Conservation (phyloP, 2,113 vertebrate species). For the Enhydra lutris region DNA sequence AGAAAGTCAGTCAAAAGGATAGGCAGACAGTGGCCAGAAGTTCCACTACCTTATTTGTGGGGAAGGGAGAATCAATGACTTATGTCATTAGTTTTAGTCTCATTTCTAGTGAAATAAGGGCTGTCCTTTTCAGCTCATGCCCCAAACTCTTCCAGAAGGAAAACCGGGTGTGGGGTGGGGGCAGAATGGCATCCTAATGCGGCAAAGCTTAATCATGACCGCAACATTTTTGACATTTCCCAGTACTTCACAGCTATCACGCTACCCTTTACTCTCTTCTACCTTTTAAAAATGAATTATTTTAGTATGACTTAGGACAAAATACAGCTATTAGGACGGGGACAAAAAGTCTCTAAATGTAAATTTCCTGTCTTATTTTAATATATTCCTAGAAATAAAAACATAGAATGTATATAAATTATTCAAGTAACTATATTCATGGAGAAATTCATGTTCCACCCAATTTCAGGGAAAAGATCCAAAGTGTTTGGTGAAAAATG, state of each 20-base stretch:
- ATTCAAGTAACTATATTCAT: not conserved
- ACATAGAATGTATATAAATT: not conserved
- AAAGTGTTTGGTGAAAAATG: not conserved
- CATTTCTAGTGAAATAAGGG: conserved; percentile 22
- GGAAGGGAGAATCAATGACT: not conserved
- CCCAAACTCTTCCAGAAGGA: not conserved
- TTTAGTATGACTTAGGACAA: conserved; percentile 23
- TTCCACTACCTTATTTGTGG: not conserved
- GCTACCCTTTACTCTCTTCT: not conserved
- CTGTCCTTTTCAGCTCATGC: not conserved
- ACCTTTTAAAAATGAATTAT: conserved; percentile 17
- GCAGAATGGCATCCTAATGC: not conserved
- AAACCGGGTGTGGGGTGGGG: not conserved
- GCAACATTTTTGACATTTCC: not conserved
- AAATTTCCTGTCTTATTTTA: conserved; percentile 16
- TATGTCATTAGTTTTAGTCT: not conserved
- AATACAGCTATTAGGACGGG: not conserved
- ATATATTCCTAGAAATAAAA: conserved; percentile 51
- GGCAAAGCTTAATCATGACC: not conserved
- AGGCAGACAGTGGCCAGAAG: not conserved
- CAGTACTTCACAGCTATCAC: not conserved
- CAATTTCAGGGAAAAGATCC: not conserved
- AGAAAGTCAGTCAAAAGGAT: not conserved
- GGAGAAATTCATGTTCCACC: not conserved
- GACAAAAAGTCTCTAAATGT: not conserved